Percentiles rank a stretch among this genome's conserved stretches.
phyloP scores from a whole-genome alignment of 1,140 invertebrate genomes.

The Diachasmimorpha longicaudata region DNA sequence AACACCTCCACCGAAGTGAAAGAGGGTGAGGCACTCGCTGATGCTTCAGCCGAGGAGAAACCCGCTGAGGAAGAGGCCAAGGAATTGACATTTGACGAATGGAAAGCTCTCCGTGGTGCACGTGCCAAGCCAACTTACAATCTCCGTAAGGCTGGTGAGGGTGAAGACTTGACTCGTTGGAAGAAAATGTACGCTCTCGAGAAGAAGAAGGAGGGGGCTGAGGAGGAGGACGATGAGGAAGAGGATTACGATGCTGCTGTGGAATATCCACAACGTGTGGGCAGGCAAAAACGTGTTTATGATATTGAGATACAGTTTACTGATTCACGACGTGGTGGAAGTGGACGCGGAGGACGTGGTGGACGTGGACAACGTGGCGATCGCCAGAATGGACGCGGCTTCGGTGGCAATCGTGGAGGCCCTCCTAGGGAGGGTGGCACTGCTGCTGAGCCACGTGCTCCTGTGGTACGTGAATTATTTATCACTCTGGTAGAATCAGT shows the following conservation, averaged over 20 bases:
- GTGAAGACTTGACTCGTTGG: constrained; percentile 89
- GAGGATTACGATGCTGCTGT: constrained; percentile 76
- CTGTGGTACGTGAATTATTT: constrained; percentile 49
- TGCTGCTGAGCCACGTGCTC: constrained; percentile 42
- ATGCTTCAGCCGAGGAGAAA: constrained; percentile 52
- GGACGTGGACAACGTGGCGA: constrained; percentile 64
- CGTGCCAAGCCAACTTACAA: constrained; percentile 85
- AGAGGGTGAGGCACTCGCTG: constrained; percentile 54
- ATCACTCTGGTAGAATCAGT: not conserved
- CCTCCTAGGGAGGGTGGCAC: constrained; percentile 41
- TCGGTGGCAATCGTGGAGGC: constrained; percentile 55
- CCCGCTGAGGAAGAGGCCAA: constrained; percentile 78
- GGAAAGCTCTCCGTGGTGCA: constrained; percentile 79
- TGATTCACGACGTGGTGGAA: constrained; percentile 76
- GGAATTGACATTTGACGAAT: constrained; percentile 87
- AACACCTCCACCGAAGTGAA: constrained; percentile 47
- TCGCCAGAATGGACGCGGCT: constrained; percentile 49
- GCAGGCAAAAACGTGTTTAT: constrained; percentile 83
- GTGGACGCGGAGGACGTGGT: constrained; percentile 65
- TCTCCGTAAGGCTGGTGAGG: constrained; percentile 89
- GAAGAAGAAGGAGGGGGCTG: constrained; percentile 77
- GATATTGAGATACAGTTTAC: constrained; percentile 91
- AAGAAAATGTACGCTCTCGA: constrained; percentile 88
- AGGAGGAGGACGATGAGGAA: constrained; percentile 72
- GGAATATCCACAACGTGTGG: constrained; percentile 86